A percentile compares a stretch with the other conserved stretches of the same genome.
Evolutionary conservation across 2,113 vertebrate species (phyloP).

Genomic region (Oncorhynchus kisutch): DNA sequence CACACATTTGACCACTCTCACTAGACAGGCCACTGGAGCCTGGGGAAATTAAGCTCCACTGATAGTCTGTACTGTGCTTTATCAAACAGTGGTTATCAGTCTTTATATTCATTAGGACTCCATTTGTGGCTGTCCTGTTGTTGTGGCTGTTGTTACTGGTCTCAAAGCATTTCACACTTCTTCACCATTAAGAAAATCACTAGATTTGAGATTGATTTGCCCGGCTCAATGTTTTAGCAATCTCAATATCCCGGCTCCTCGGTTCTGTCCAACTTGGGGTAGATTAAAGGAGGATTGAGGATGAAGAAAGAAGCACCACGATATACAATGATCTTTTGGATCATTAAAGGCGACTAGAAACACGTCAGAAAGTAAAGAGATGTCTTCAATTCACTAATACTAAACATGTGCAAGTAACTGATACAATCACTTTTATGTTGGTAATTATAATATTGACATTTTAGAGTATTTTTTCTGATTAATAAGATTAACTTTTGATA

Average conservation of each 20-base stretch:
- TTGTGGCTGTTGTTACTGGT: background rate
- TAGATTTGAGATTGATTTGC: conserved; percentile 5
- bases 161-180: background rate
- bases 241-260: background rate
- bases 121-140: background rate
- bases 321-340: conserved; percentile 10
- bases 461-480: too few species aligned
- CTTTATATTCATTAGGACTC: conserved; percentile 5
- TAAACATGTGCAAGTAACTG: too few species aligned
- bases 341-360: background rate
- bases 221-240: background rate
- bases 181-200: background rate
- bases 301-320: background rate
- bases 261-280: background rate
- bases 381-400: too few species aligned
- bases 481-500: too few species aligned
- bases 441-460: too few species aligned
- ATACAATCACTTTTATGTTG: too few species aligned
- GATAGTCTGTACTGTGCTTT: conserved; percentile 2
- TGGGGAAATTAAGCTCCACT: conserved; percentile 21
- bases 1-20: background rate
- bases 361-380: too few species aligned
- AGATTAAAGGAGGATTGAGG: background rate
- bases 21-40: background rate
- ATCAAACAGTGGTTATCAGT: conserved; percentile 19